Evolutionary conservation across 2,888 invertebrate species (phyloP), one percentile per base, ranked within the genome.

Genomic region (Drosophila paucipuncta): DNA sequence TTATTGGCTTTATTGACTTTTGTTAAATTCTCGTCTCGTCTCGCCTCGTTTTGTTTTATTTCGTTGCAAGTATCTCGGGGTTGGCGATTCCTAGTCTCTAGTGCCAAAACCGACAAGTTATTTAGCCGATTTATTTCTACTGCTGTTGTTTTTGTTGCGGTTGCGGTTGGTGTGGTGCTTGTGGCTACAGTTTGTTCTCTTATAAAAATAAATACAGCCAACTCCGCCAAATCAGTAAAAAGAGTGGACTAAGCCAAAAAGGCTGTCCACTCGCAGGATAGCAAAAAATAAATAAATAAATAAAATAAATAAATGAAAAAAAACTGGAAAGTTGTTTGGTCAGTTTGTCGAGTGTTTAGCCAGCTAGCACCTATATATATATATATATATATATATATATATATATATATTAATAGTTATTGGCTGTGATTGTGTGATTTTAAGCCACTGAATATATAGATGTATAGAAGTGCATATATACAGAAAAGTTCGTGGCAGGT

Each of bases 281-380:
- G 65, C 54, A 50, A 54, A 31, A 55, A 60, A 49, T 47, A 50
- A 13, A 33, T 4, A 11, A 11, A 13, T 0, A 35, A 35, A 35
- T 35, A 35, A 50, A 53, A 55, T 9, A 59, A 69, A 69, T 59
- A 67, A 81, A 82, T 75, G 41, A 58, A 73, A 18, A 76, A 77
- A 90, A 88, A 85, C 91, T 90, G 91, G 90, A 91, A 90, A 90
- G 90, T 91, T 91, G 90, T 88, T 91, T 88, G 90, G 85, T 77
- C 85, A 89, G 90, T 90, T 90, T 43, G 57, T 63, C 47, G 35
- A 28, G 39, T 55, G 39, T 49, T 65, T 61, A 47, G 71, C 28
- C 54, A 50, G 60, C 70, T 52, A 61, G 57, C 16, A 55, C 39
- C 41, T 6, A 31, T 33, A 33, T 35, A 64, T 16, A 59, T 22